A percentile compares a stretch with the other conserved stretches of the same genome.
These are phyloP conservation scores for Hylia prasina DNA, from an alignment of 2,113 vertebrate genomes.

Conservation along the genomic window DNA sequence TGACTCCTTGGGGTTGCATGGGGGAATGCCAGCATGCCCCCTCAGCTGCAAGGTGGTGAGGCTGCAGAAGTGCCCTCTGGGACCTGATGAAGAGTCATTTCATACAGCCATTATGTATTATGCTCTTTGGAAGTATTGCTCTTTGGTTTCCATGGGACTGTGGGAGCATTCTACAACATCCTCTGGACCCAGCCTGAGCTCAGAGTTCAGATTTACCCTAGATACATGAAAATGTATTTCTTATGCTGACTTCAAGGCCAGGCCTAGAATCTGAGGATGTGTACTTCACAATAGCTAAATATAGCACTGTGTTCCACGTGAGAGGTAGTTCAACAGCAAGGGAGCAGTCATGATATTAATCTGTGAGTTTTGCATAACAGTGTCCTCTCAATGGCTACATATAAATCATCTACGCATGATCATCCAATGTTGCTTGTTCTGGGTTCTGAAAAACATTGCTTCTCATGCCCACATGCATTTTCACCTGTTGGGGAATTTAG, in stretches of 20 bases:
- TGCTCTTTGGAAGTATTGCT: background rate
- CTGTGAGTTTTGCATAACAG: background rate
- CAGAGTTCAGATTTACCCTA: background rate
- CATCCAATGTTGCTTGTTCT: background rate
- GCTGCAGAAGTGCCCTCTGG: background rate
- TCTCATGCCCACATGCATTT: background rate
- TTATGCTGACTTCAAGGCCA: background rate
- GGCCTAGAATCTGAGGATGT: background rate
- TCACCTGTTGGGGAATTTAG: background rate
- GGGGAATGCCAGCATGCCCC: background rate
- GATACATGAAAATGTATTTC: background rate
- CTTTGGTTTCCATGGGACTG: background rate
- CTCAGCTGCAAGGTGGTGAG: background rate
- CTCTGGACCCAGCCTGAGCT: background rate
- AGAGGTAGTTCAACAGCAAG: background rate
- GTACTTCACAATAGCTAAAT: background rate
- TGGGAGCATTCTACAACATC: background rate
- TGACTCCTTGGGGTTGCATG: rapidly evolving
- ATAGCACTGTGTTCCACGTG: background rate
- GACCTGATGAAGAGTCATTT: background rate
- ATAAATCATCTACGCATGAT: background rate
- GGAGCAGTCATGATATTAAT: rapidly evolving
- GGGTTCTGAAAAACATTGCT: background rate
- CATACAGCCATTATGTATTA: background rate
- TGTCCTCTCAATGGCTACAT: background rate